Percentiles rank a stretch among this genome's conserved stretches.
phyloP scores from a whole-genome alignment of 2,113 vertebrate species.

The Prunella fulvescens region DNA sequence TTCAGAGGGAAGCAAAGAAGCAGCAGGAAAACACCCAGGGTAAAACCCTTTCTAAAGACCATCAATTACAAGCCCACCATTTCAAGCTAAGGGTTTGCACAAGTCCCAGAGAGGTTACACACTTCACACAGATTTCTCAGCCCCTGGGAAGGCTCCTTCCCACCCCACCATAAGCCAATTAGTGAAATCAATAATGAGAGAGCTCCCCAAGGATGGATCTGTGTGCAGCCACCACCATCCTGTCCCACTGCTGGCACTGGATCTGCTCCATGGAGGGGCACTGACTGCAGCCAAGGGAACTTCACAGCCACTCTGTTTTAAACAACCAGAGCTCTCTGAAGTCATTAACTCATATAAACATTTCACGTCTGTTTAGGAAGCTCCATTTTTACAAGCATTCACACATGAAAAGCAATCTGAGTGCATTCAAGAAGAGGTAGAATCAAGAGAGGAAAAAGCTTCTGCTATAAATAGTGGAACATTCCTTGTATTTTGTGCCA shows the following conservation, averaged over 20 bases:
- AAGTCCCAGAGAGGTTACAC: background rate
- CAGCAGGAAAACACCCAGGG: background rate
- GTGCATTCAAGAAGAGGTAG: background rate
- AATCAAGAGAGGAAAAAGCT: background rate
- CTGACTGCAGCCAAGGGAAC: background rate
- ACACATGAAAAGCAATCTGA: conserved; percentile 2
- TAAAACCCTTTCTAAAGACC: background rate
- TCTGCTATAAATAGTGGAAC: background rate
- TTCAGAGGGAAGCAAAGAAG: background rate
- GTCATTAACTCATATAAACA: background rate
- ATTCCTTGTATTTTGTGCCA: background rate
- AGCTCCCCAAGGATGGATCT: background rate
- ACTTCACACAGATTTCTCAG: background rate
- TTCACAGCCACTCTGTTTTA: background rate
- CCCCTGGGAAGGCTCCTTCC: background rate
- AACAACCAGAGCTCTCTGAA: background rate
- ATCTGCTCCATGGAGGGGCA: background rate
- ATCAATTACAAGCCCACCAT: background rate
- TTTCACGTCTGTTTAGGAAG: background rate
- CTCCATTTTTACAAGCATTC: background rate
- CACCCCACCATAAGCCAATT: fast-evolving
- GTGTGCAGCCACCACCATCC: fast-evolving
- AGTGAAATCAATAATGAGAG: background rate
- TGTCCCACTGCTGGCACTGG: background rate
- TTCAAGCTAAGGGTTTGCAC: background rate